Conservation (phyloP, 2,797 vertebrate species). For the Xenopus petersii region DNA sequence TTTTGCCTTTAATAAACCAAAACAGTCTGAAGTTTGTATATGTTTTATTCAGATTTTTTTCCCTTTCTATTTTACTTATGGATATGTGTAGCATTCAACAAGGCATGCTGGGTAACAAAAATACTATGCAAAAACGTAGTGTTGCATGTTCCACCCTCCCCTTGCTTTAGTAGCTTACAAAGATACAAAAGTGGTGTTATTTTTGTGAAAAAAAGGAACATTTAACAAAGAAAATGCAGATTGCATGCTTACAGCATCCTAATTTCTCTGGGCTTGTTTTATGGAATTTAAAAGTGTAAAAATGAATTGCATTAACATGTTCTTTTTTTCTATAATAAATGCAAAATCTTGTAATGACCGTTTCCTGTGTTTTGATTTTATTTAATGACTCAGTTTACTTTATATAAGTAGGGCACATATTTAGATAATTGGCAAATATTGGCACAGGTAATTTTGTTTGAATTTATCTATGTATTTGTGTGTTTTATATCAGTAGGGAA, state of each 20-base stretch:
- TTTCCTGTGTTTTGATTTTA: slow-evolving; percentile 11
- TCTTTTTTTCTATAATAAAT: slow-evolving; percentile 83
- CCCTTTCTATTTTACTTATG: slow-evolving; percentile 65
- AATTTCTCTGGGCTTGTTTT: slow-evolving; percentile 87
- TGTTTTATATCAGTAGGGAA: too few species aligned
- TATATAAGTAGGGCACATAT: neutral
- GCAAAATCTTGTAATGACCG: slow-evolving; percentile 46
- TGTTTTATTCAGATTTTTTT: slow-evolving; percentile 59
- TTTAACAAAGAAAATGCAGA: slow-evolving; percentile 81
- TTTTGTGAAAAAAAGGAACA: slow-evolving; percentile 81
- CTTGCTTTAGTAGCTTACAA: slow-evolving; percentile 79
- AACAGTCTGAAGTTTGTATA: slow-evolving; percentile 51
- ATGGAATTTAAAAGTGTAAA: slow-evolving; percentile 80
- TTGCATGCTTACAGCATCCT: slow-evolving; percentile 90
- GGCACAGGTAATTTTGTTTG: too few species aligned
- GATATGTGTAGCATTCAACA: slow-evolving; percentile 82
- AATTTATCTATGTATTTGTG: too few species aligned
- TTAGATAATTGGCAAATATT: too few species aligned
- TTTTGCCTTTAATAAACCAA: slow-evolving; percentile 54
- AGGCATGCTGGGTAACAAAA: slow-evolving; percentile 87
- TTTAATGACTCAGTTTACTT: neutral
- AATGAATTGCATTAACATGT: slow-evolving; percentile 82
- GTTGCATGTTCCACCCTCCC: slow-evolving; percentile 83
- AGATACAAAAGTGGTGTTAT: slow-evolving; percentile 70
- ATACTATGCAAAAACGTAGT: slow-evolving; percentile 89